Percentiles rank a stretch among this genome's conserved stretches.
Evolutionary conservation across 2,113 vertebrate species (phyloP).

Genomic region (Ochotona curzoniae): DNA sequence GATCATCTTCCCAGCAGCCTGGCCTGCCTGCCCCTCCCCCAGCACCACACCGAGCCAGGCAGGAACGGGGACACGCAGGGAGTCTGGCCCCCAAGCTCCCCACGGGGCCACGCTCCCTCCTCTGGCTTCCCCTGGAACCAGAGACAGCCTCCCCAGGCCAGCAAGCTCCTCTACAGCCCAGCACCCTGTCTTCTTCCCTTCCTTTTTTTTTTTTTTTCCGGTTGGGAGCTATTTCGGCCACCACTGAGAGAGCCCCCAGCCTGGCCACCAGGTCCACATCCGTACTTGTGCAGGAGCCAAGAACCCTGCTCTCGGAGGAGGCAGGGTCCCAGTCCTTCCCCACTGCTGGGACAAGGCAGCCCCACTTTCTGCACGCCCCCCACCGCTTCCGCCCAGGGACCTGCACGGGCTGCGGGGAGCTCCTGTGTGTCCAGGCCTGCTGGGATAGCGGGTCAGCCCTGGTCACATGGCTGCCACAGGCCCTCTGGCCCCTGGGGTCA

Average conservation of each 20-base stretch:
- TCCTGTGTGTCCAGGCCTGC: not conserved
- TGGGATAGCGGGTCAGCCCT: not conserved
- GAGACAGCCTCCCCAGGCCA: too few species aligned
- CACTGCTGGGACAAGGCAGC: conserved; percentile 78
- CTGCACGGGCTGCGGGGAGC: too few species aligned
- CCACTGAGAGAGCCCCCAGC: conserved; percentile 83
- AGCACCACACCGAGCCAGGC: too few species aligned
- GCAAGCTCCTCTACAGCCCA: too few species aligned
- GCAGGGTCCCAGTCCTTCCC: conserved; percentile 75
- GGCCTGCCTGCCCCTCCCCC: too few species aligned
- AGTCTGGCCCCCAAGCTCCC: too few species aligned
- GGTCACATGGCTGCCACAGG: not conserved
- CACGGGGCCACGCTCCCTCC: too few species aligned
- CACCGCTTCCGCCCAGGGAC: conserved; percentile 66
- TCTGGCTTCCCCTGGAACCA: too few species aligned
- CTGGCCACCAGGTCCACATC: conserved; percentile 84
- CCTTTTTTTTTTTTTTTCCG: conserved; percentile 64
- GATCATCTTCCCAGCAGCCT: not conserved
- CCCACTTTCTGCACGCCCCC: conserved; percentile 85
- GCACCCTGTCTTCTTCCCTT: fast-evolving
- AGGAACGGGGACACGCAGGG: too few species aligned
- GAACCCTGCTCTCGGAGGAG: conserved; percentile 85
- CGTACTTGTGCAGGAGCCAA: conserved; percentile 84
- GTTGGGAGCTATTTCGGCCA: conserved; percentile 86
- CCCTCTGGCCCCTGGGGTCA: too few species aligned